Evolutionary conservation across 2,113 vertebrate species (phyloP), one percentile per base, ranked within the genome.

Genomic region (Rattus norvegicus): DNA sequence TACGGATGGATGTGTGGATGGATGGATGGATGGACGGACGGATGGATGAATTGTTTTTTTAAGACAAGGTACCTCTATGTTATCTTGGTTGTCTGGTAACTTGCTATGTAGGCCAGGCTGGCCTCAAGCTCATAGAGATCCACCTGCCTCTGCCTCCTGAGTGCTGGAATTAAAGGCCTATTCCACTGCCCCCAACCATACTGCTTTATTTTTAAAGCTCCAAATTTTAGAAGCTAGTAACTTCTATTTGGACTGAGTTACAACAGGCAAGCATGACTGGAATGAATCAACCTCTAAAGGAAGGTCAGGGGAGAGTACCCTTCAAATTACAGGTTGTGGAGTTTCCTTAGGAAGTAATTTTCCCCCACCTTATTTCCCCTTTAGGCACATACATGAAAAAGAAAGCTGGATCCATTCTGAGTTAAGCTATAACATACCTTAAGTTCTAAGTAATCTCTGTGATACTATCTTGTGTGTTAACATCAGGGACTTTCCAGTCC

Each of bases 401-500:
- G 43, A 87, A 95, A 93, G 56, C 39, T 88, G 0, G 47, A 79
- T 86, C 61, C 86, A 70, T 86, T 73, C 77, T 93, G 93, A 96
- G n/a, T 81, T 86, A 59, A 92, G 67, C 77, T 91, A 39, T 54
- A 59, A 56, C 86, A 65, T 80, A 94, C 69, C 67, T 90, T 95
- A 92, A 96, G 96, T 11, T 28, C 91, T 39, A 92, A 96, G 93
- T 77, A 76, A 91, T 83, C 96, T 86, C 59, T 95, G 43, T 85
- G 69, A 97, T 97, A 95, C 26, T 28, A 90, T 97, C 90, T 95
- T 90, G 52, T 84, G 36, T 92, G 80, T 95, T 95, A 97, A 88
- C 16, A 96, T 69, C 70, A 94, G 97, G 96, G 94, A 93, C 79
- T 97, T 97, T 97, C 96, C 96, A 88, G 43, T 39, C 33, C 76